Percentiles rank a stretch among this genome's conserved stretches.
These are phyloP conservation scores for Diabrotica virgifera DNA, from an alignment of 1,140 invertebrate species.

Conservation along the genomic window DNA sequence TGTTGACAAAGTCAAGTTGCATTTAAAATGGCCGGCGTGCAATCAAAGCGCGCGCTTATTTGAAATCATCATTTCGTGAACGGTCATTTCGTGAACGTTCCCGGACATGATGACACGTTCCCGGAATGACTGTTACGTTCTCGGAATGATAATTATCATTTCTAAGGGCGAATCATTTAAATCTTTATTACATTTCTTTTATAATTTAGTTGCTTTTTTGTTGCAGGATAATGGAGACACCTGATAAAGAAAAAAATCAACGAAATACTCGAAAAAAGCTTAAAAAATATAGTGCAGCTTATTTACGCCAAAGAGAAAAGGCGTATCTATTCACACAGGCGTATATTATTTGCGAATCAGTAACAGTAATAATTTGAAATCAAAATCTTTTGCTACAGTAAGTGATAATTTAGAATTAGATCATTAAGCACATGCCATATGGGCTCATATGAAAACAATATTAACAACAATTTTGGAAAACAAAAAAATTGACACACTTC, in stretches of 20 bases:
- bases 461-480: slow-evolving; percentile 26
- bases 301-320: slow-evolving; percentile 10
- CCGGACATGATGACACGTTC: background rate
- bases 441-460: too few species aligned
- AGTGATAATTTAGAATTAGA: slow-evolving; percentile 34
- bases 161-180: background rate
- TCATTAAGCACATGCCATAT: too few species aligned
- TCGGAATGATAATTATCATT: slow-evolving; percentile 11
- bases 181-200: background rate
- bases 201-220: slow-evolving; percentile 1
- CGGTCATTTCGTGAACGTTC: slow-evolving; percentile 9
- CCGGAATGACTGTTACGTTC: slow-evolving; percentile 7
- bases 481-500: slow-evolving; percentile 29
- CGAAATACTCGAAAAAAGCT: background rate
- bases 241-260: slow-evolving; percentile 1
- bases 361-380: slow-evolving; percentile 27
- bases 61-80: slow-evolving; percentile 10
- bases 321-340: background rate
- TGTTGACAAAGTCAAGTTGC: too few species aligned
- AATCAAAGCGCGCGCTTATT: background rate
- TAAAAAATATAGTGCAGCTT: slow-evolving; percentile 14
- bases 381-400: slow-evolving; percentile 43
- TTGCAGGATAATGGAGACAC: background rate
- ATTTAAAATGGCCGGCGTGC: too few species aligned
- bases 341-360: slow-evolving; percentile 18